phyloP scores from a whole-genome alignment of 2,113 vertebrate genomes.

The Chaetodon trifascialis region DNA sequence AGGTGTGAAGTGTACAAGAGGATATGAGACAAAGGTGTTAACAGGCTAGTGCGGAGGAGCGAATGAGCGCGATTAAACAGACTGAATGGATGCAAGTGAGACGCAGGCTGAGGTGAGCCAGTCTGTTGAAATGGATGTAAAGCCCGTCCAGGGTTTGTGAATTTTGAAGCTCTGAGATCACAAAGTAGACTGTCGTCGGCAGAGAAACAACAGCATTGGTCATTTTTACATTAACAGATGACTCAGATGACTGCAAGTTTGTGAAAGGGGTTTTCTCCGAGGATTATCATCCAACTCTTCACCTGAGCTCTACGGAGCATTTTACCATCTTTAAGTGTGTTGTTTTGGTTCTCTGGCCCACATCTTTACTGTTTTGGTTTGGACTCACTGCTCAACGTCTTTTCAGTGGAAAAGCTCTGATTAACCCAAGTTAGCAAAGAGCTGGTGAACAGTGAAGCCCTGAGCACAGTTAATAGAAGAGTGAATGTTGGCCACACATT shows the following conservation, averaged over 20 bases:
- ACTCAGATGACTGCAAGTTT: too few species aligned
- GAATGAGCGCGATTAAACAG: conserved; percentile 5
- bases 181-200: neutral
- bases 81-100: neutral
- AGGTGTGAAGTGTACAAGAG: conserved; percentile 35
- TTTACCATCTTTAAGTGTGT: too few species aligned
- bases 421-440: neutral
- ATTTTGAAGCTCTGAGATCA: neutral
- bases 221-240: neutral
- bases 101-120: neutral
- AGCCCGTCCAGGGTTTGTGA: neutral
- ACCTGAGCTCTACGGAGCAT: too few species aligned
- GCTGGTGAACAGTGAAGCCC: neutral
- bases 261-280: neutral
- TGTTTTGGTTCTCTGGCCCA: too few species aligned
- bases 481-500: neutral
- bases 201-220: neutral
- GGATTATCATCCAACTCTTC: too few species aligned
- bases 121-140: neutral
- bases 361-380: too few species aligned
- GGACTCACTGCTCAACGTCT: neutral
- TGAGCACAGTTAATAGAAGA: neutral
- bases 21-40: conserved; percentile 23
- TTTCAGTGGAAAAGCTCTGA: neutral
- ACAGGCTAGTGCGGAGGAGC: neutral